These are phyloP conservation scores for Cyrtodaria siliqua DNA, from an alignment of 2,888 invertebrate genomes.

Conservation along the genomic window DNA sequence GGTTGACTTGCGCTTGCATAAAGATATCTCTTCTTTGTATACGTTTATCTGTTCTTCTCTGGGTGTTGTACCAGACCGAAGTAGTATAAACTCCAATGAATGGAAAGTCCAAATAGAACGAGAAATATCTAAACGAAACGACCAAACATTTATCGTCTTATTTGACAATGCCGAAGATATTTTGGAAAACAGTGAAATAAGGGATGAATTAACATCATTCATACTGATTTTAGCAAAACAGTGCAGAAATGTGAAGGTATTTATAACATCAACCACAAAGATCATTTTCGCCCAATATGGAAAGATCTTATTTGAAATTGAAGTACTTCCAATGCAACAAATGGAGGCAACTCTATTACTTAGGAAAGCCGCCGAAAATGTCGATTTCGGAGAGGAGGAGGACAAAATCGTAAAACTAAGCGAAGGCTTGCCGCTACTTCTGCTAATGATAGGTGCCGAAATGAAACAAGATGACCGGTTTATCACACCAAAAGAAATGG, in stretches of 20 bases:
- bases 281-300: constrained; percentile 10
- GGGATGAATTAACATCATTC: constrained; percentile 13
- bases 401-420: constrained; percentile 18
- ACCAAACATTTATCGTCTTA: neutral
- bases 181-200: constrained; percentile 9
- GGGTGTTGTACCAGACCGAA: neutral
- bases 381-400: neutral
- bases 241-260: constrained; percentile 20
- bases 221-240: constrained; percentile 9
- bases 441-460: constrained; percentile 24
- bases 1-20: constrained; percentile 8
- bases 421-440: constrained; percentile 28
- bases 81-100: neutral
- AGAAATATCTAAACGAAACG: neutral
- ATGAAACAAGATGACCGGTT: constrained; percentile 7
- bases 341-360: constrained; percentile 15
- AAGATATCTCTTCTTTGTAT: constrained; percentile 6
- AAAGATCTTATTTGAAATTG: constrained; percentile 7
- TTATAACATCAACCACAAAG: constrained; percentile 18
- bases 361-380: neutral
- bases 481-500: constrained; percentile 19
- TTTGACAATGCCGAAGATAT: constrained; percentile 35
- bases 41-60: constrained; percentile 3
- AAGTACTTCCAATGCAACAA: constrained; percentile 4
- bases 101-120: constrained; percentile 17